Percentiles rank a stretch among this genome's conserved stretches.
phyloP scores from a whole-genome alignment of 2,113 vertebrate genomes.

The Alethe diademata region DNA sequence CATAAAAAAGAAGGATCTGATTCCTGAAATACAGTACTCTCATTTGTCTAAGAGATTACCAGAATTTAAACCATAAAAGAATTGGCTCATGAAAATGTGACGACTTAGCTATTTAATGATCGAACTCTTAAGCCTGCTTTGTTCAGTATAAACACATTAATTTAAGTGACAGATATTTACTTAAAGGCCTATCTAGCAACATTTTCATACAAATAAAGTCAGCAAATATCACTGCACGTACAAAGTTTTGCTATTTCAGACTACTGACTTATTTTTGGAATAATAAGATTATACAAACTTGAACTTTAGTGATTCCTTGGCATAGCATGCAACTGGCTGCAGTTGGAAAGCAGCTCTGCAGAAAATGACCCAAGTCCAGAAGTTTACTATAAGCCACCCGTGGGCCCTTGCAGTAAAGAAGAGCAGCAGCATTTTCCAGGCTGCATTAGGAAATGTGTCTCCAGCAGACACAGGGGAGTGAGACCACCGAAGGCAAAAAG shows the following conservation, averaged over 20 bases:
- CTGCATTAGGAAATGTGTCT: background rate
- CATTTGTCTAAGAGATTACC: background rate
- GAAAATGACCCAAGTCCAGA: background rate
- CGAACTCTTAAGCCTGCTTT: background rate
- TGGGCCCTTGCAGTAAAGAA: background rate
- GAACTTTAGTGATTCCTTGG: background rate
- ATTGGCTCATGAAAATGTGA: background rate
- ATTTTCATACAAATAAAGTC: slow-evolving; percentile 1
- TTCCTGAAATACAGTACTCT: background rate
- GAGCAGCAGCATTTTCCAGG: background rate
- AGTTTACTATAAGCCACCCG: background rate
- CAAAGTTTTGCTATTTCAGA: background rate
- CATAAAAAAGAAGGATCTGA: background rate
- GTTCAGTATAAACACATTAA: slow-evolving; percentile 14
- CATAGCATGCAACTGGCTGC: background rate
- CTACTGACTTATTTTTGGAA: background rate
- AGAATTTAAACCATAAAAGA: background rate
- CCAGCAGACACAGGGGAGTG: background rate
- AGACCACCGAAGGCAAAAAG: background rate
- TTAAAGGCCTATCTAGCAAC: background rate
- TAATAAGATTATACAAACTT: background rate
- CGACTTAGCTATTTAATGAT: background rate
- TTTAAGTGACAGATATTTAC: slow-evolving; percentile 16
- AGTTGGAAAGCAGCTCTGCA: background rate
- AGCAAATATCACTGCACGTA: background rate